A percentile compares a stretch with the other conserved stretches of the same genome.
These are phyloP conservation scores for Albula glossodonta DNA, from an alignment of 2,113 vertebrate genomes.

Conservation along the genomic window DNA sequence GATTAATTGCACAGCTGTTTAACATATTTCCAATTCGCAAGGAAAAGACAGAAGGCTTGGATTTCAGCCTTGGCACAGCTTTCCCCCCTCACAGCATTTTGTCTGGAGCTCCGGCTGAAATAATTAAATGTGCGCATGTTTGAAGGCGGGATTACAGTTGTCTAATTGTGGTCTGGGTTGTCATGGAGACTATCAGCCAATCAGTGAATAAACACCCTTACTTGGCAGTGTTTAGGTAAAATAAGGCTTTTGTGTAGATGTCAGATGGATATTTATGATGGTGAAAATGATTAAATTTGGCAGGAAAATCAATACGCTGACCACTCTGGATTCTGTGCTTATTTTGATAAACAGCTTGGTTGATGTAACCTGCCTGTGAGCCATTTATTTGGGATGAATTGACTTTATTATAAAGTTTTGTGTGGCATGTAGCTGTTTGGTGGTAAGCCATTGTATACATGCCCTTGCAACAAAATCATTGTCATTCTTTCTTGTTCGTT, in stretches of 20 bases:
- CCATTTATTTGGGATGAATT: constrained; percentile 75
- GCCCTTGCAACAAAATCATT: constrained; percentile 64
- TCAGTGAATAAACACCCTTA: constrained; percentile 85
- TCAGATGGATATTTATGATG: constrained; percentile 92
- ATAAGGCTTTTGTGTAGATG: constrained; percentile 84
- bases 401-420: constrained; percentile 73
- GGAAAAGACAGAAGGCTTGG: constrained; percentile 65
- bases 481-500: constrained; percentile 53
- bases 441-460: constrained; percentile 68
- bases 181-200: constrained; percentile 92
- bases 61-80: constrained; percentile 72
- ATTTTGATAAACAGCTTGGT: constrained; percentile 83
- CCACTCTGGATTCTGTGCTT: constrained; percentile 78
- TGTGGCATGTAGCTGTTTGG: constrained; percentile 45
- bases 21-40: constrained; percentile 63
- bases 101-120: constrained; percentile 80
- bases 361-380: constrained; percentile 76
- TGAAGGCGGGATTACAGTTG: constrained; percentile 90
- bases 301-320: constrained; percentile 83
- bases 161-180: constrained; percentile 93
- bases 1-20: constrained; percentile 69
- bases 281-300: constrained; percentile 89
- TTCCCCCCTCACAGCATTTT: constrained; percentile 74
- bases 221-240: constrained; percentile 89
- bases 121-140: constrained; percentile 86